These are phyloP conservation scores for Melanostoma scalare DNA, from an alignment of 2,888 invertebrate species.

Conservation along the genomic window DNA sequence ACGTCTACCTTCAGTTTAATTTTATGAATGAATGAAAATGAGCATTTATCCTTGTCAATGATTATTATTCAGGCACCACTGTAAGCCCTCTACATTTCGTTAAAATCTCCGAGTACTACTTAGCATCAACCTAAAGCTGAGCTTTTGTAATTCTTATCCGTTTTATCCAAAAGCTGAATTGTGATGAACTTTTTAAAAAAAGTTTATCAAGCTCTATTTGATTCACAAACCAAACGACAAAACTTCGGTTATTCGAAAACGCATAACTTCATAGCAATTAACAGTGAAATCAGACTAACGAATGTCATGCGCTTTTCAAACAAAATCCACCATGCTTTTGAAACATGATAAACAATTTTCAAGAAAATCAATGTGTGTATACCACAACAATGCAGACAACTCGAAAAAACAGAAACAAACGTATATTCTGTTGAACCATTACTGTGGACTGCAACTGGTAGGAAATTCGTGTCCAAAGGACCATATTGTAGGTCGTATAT, in stretches of 20 bases:
- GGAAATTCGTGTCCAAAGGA: conserved; percentile 49
- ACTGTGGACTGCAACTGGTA: conserved; percentile 66
- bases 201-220: neutral
- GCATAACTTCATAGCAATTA: neutral
- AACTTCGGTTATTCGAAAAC: neutral
- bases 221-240: conserved; percentile 23
- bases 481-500: conserved; percentile 39
- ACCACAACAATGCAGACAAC: conserved; percentile 60
- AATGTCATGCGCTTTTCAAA: conserved; percentile 35
- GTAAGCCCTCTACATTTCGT: too few species aligned
- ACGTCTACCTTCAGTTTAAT: too few species aligned
- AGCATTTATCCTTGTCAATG: too few species aligned
- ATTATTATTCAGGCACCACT: too few species aligned
- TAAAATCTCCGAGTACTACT: too few species aligned
- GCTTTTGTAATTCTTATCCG: too few species aligned
- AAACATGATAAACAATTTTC: conserved; percentile 30
- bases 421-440: neutral
- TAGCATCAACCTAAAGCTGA: too few species aligned
- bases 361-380: conserved; percentile 15
- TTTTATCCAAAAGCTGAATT: too few species aligned
- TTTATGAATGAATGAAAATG: too few species aligned
- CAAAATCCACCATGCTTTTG: conserved; percentile 65
- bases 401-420: conserved; percentile 10
- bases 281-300: neutral
- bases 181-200: too few species aligned